Conservation (phyloP, 2,113 vertebrate species). For the Ochotona princeps region DNA sequence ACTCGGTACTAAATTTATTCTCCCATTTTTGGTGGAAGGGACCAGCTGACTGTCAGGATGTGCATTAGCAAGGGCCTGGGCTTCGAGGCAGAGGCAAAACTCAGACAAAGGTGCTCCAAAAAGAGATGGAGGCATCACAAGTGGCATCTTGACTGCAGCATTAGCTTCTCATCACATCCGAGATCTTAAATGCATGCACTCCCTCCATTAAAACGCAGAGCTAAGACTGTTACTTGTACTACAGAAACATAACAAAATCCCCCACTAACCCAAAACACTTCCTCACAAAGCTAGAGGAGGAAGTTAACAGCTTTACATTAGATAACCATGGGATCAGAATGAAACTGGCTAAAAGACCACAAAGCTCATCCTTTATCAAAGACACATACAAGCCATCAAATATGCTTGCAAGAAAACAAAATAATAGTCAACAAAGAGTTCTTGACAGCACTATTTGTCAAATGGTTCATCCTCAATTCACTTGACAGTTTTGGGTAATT, state of each 20-base stretch:
- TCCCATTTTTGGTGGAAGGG: too few relatives aligned
- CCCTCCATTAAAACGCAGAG: not conserved
- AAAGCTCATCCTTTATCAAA: not conserved
- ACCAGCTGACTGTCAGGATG: too few relatives aligned
- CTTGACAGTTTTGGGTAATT: not conserved
- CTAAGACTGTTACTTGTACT: not conserved
- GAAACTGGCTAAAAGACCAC: accelerated
- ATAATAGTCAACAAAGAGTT: not conserved
- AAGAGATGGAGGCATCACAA: too few relatives aligned
- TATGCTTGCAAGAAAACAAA: not conserved
- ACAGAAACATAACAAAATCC: not conserved
- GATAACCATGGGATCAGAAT: not conserved
- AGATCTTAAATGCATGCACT: not conserved
- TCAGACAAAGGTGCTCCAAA: too few relatives aligned
- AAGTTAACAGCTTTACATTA: not conserved
- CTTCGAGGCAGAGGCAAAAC: too few relatives aligned
- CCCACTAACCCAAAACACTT: not conserved
- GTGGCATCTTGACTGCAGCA: too few relatives aligned
- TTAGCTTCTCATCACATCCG: too few relatives aligned
- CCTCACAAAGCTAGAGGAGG: not conserved
- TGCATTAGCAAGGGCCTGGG: too few relatives aligned
- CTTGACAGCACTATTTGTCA: not conserved
- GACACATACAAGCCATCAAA: not conserved
- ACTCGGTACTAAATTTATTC: too few relatives aligned
- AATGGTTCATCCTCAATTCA: not conserved